phyloP scores from a whole-genome alignment of 1,140 invertebrate genomes.

The Reticulitermes speratus region DNA sequence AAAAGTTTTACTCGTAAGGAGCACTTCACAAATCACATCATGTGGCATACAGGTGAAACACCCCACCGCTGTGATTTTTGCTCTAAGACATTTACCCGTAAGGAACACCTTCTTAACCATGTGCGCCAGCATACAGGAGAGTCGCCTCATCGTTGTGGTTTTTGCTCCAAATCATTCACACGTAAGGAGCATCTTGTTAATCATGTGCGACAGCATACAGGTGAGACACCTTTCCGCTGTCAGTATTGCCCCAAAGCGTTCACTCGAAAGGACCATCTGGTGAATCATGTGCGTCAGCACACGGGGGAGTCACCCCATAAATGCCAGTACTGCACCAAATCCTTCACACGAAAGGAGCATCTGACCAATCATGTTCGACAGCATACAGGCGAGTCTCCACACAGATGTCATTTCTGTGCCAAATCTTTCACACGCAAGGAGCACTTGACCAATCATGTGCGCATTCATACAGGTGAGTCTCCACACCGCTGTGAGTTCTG shows the following conservation, averaged over 20 bases:
- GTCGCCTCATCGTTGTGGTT: slow-evolving; percentile 46
- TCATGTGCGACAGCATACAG: slow-evolving; percentile 68
- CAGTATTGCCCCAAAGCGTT: slow-evolving; percentile 80
- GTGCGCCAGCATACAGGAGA: slow-evolving; percentile 65
- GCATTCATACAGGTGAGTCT: slow-evolving; percentile 73
- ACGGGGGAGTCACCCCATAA: slow-evolving; percentile 63
- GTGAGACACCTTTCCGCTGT: slow-evolving; percentile 78
- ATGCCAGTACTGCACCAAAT: slow-evolving; percentile 60
- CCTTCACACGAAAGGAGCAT: slow-evolving; percentile 65
- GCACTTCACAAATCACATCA: slow-evolving; percentile 78
- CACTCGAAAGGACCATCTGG: slow-evolving; percentile 78
- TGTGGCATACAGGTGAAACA: slow-evolving; percentile 70
- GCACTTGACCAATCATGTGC: slow-evolving; percentile 86
- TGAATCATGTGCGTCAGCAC: slow-evolving; percentile 71
- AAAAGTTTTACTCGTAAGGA: slow-evolving; percentile 66
- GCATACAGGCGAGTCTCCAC: slow-evolving; percentile 72
- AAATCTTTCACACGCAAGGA: slow-evolving; percentile 86
- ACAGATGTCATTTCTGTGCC: slow-evolving; percentile 63
- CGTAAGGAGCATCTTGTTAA: slow-evolving; percentile 79
- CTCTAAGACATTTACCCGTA: slow-evolving; percentile 74
- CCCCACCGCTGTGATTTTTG: slow-evolving; percentile 53
- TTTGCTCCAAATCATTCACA: slow-evolving; percentile 72
- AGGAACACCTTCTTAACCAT: slow-evolving; percentile 74
- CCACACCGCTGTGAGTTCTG: slow-evolving; percentile 80
- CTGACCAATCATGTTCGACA: slow-evolving; percentile 63